These are phyloP conservation scores for Neostethus bicornis DNA, from an alignment of 2,797 vertebrate species.

Conservation along the genomic window DNA sequence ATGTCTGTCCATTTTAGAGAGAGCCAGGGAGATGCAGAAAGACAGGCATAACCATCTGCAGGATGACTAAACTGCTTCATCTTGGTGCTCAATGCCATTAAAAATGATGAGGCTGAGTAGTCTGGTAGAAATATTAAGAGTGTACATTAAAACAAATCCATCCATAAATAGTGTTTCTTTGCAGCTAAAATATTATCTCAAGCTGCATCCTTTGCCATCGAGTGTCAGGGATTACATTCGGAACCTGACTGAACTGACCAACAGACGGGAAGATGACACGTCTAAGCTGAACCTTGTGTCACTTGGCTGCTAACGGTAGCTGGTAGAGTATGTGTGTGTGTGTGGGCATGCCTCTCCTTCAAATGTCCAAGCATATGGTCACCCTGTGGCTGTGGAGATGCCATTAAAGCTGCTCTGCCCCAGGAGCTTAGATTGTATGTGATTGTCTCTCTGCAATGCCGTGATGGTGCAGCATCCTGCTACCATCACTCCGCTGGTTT, in stretches of 20 bases:
- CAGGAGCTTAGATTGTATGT: slow-evolving; percentile 47
- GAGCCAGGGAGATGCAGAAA: slow-evolving; percentile 36
- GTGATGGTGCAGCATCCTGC: slow-evolving; percentile 41
- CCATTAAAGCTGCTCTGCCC: slow-evolving; percentile 60
- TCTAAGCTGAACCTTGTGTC: slow-evolving; percentile 52
- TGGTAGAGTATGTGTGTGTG: slow-evolving; percentile 25
- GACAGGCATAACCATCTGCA: slow-evolving; percentile 28
- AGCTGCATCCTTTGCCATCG: neutral
- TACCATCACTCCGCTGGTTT: slow-evolving; percentile 64
- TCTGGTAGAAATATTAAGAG: slow-evolving; percentile 9
- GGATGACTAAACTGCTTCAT: slow-evolving; percentile 27
- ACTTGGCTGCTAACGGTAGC: slow-evolving; percentile 50
- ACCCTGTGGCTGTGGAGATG: slow-evolving; percentile 63
- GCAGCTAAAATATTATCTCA: slow-evolving; percentile 1
- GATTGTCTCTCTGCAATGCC: slow-evolving; percentile 35
- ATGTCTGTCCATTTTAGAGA: slow-evolving; percentile 14
- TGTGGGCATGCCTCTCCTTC: slow-evolving; percentile 33
- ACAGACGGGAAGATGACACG: slow-evolving; percentile 48
- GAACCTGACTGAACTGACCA: slow-evolving; percentile 34
- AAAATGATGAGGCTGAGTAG: slow-evolving; percentile 6
- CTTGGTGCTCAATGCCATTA: slow-evolving; percentile 22
- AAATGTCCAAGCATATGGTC: slow-evolving; percentile 76
- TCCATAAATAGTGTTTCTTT: neutral
- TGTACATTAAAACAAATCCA: neutral
- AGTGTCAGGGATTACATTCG: slow-evolving; percentile 3